phyloP scores from a whole-genome alignment of 2,113 vertebrate species.

The Nesogale talazaci region DNA sequence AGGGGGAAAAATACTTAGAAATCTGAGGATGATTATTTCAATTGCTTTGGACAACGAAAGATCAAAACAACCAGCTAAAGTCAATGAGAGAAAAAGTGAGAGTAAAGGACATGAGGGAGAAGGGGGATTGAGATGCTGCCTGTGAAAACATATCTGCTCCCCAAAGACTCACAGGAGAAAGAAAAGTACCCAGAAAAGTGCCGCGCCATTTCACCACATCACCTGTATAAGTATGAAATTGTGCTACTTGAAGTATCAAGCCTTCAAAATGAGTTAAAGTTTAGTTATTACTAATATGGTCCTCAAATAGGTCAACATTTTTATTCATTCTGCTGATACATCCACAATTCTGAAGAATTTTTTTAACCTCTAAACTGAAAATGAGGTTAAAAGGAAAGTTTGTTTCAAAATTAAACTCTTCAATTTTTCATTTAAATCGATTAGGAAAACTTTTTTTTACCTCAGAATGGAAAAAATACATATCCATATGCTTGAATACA shows the following conservation, averaged over 20 bases:
- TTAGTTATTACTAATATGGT: not conserved
- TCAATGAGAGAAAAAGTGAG: conserved; percentile 19
- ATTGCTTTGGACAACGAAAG: not conserved
- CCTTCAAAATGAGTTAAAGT: not conserved
- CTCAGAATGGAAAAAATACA: not conserved
- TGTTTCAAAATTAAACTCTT: conserved; percentile 21
- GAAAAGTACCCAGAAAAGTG: not conserved
- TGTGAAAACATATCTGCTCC: not conserved
- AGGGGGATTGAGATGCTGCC: not conserved
- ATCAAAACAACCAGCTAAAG: conserved; percentile 29
- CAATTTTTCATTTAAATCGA: conserved; percentile 59
- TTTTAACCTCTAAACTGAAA: conserved; percentile 51
- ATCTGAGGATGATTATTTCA: conserved; percentile 45
- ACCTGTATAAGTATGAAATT: not conserved
- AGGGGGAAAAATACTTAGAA: not conserved
- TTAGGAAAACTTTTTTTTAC: conserved; percentile 12
- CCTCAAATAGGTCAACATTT: conserved; percentile 38
- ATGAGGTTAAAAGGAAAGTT: not conserved
- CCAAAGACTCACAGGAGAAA: not conserved
- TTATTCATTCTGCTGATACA: not conserved
- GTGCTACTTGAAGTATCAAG: not conserved
- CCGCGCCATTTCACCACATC: not conserved
- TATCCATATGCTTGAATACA: not conserved
- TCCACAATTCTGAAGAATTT: conserved; percentile 46
- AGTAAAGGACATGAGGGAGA: not conserved